Percentiles rank a stretch among this genome's conserved stretches.
phyloP scores from a whole-genome alignment of 2,113 vertebrate genomes.

The Pteropus alecto region DNA sequence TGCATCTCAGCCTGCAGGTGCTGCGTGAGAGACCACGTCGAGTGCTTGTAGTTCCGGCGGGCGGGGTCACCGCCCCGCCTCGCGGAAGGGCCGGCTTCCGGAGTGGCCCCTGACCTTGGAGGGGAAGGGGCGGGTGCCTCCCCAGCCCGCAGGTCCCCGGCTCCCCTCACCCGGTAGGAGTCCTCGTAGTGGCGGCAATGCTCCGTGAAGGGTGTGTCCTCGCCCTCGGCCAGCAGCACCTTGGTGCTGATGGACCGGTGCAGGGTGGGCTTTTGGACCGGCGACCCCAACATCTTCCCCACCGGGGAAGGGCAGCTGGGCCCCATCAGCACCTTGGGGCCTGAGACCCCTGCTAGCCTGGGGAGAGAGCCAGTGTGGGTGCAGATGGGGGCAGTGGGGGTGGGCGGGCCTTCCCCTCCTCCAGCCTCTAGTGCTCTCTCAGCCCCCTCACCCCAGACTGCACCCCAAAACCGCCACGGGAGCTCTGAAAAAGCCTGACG shows the following conservation, averaged over 20 bases:
- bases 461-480: neutral
- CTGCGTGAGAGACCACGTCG: constrained; percentile 61
- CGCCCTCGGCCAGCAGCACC: constrained; percentile 91
- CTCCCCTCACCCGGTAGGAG: constrained; percentile 87
- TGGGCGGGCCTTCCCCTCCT: neutral
- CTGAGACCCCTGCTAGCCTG: constrained; percentile 73
- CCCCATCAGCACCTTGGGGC: constrained; percentile 83
- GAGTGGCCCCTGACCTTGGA: accelerated
- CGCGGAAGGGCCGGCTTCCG: neutral
- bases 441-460: neutral
- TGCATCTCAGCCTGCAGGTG: constrained; percentile 90
- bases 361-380: neutral
- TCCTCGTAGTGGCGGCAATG: constrained; percentile 93
- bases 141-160: accelerated
- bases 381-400: too few relatives aligned
- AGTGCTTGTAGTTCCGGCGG: neutral
- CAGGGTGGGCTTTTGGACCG: constrained; percentile 86
- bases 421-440: neutral
- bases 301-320: constrained; percentile 81
- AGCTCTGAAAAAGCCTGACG: neutral
- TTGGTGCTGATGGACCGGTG: constrained; percentile 95
- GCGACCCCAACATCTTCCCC: constrained; percentile 86
- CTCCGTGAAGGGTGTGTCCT: constrained; percentile 88
- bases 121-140: neutral
- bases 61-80: neutral